Percentiles rank a stretch among this genome's conserved stretches.
Evolutionary conservation across 2,888 invertebrate genomes (phyloP).

Genomic region (Philhelius pedissequus): DNA sequence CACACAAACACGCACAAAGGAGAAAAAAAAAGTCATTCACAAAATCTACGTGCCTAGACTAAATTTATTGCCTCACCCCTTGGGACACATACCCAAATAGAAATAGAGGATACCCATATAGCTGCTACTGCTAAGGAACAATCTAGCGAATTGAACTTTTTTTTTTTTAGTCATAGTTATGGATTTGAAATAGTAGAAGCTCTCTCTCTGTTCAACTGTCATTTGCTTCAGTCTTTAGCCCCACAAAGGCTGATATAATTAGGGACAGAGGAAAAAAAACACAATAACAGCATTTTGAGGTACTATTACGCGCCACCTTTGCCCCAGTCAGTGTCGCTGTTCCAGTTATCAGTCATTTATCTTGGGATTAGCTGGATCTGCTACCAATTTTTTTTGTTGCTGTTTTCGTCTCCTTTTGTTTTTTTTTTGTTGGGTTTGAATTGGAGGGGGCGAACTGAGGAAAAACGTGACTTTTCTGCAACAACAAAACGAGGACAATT

Average conservation of each 20-base stretch:
- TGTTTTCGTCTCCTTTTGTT: slow-evolving; percentile 1
- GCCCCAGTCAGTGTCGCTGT: slow-evolving; percentile 49
- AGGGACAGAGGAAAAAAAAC: slow-evolving; percentile 23
- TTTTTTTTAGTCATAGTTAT: slow-evolving; percentile 20
- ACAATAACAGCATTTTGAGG: not conserved
- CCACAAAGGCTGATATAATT: slow-evolving; percentile 60
- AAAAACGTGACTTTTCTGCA: slow-evolving; percentile 60
- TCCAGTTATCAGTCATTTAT: slow-evolving; percentile 68
- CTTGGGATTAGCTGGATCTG: slow-evolving; percentile 56
- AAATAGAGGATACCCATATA: not conserved
- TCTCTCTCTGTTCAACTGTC: slow-evolving; percentile 7
- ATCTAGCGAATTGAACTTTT: slow-evolving; percentile 40
- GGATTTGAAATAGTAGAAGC: slow-evolving; percentile 37
- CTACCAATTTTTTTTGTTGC: not conserved
- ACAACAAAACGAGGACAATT: slow-evolving; percentile 65
- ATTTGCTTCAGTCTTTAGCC: not conserved
- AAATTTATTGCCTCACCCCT: slow-evolving; percentile 71
- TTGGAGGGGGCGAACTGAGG: not conserved
- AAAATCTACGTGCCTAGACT: slow-evolving; percentile 72
- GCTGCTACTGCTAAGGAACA: not conserved
- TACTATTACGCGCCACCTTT: slow-evolving; percentile 12
- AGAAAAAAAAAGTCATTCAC: slow-evolving; percentile 49
- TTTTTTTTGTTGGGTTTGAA: not conserved
- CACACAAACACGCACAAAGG: not conserved
- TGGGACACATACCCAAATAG: slow-evolving; percentile 44